These are phyloP conservation scores for Tanaodytes sp. DNA, from an alignment of 2,888 invertebrate genomes.

Conservation along the genomic window DNA sequence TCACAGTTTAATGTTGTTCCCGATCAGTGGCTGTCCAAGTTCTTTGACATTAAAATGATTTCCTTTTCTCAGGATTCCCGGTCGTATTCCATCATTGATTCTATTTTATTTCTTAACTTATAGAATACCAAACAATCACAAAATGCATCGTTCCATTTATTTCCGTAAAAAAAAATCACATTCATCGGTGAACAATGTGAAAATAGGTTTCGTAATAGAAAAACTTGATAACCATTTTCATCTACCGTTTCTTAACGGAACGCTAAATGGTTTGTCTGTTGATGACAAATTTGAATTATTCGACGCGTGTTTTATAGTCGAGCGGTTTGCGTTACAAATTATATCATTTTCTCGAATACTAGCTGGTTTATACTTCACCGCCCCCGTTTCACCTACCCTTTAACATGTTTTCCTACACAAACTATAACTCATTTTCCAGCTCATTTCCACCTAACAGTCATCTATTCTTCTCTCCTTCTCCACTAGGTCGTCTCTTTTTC, in stretches of 20 bases:
- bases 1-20: too few relatives aligned
- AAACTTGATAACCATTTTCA: too few relatives aligned
- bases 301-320: constrained; percentile 1
- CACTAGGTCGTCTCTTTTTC: constrained; percentile 19
- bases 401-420: constrained; percentile 31
- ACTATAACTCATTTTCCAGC: constrained; percentile 40
- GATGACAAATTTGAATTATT: constrained; percentile 18
- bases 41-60: too few relatives aligned
- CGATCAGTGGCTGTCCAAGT: too few relatives aligned
- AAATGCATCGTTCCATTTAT: too few relatives aligned
- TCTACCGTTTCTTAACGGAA: not conserved
- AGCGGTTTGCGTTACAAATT: constrained; percentile 19
- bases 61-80: not conserved
- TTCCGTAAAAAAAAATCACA: too few relatives aligned
- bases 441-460: constrained; percentile 32
- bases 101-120: too few relatives aligned
- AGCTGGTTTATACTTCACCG: constrained; percentile 21
- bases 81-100: too few relatives aligned
- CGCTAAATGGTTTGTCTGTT: constrained; percentile 3
- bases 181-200: too few relatives aligned
- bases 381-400: constrained; percentile 12
- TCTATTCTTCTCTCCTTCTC: constrained; percentile 25
- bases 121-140: too few relatives aligned
- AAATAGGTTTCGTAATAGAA: too few relatives aligned
- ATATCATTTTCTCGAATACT: constrained; percentile 20